Evolutionary conservation across 1,140 invertebrate genomes (phyloP).

Genomic region (Penaeus indicus): DNA sequence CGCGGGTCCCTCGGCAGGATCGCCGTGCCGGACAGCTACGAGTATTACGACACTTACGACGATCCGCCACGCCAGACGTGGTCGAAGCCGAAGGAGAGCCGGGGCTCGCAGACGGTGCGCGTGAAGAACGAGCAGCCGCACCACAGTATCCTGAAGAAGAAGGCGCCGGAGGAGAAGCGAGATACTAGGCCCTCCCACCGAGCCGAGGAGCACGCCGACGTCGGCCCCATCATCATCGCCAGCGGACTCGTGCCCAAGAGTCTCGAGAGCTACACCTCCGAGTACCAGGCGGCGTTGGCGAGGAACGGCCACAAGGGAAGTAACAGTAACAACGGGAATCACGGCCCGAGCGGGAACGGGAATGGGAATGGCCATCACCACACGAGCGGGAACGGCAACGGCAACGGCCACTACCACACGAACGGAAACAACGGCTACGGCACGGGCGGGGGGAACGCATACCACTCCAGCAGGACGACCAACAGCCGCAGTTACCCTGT

Average conservation of each 20-base stretch:
- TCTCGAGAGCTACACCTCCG: constrained; percentile 46
- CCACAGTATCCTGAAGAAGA: constrained; percentile 53
- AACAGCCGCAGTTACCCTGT: constrained; percentile 21
- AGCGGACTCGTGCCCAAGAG: constrained; percentile 51
- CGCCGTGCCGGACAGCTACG: constrained; percentile 16
- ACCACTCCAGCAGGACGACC: constrained; percentile 10
- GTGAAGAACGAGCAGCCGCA: constrained; percentile 49
- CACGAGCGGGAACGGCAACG: neutral
- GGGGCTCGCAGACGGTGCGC: constrained; percentile 48
- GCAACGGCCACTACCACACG: neutral
- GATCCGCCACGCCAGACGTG: neutral
- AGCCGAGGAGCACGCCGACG: constrained; percentile 18
- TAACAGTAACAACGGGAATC: neutral
- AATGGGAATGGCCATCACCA: neutral
- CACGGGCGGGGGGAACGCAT: neutral
- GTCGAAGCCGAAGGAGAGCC: constrained; percentile 24
- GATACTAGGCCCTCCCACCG: constrained; percentile 25
- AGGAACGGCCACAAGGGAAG: neutral
- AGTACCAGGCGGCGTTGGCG: constrained; percentile 44
- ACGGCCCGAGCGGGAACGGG: neutral
- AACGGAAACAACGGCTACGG: neutral
- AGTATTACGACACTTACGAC: constrained; percentile 40
- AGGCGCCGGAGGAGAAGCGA: constrained; percentile 18
- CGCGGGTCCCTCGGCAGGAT: constrained; percentile 39
- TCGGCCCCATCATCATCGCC: constrained; percentile 52